Evolutionary conservation across 1,140 invertebrate species (phyloP).

Genomic region (Lordiphosa stackelbergi): DNA sequence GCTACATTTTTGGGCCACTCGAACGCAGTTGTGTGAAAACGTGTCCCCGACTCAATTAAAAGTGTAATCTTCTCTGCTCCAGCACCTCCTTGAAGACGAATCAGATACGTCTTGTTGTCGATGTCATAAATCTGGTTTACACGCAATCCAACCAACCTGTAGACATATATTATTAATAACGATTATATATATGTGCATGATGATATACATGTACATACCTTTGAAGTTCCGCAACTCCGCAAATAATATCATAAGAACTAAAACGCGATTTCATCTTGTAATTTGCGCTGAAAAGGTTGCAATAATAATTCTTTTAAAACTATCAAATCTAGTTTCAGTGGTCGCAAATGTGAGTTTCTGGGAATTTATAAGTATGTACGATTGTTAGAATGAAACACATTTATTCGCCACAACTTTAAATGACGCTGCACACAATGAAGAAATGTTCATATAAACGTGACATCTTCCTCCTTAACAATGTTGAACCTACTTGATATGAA

Average conservation of each 20-base stretch:
- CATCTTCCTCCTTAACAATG: no score
- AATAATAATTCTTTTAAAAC: no score
- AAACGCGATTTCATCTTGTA: conserved; percentile 91
- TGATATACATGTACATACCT: conserved; percentile 78
- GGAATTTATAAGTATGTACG: no score
- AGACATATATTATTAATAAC: background rate
- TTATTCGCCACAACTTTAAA: no score
- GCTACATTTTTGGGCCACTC: conserved; percentile 99
- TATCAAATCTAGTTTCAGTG: no score
- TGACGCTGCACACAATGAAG: no score
- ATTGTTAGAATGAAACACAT: no score
- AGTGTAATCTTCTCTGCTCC: conserved; percentile 89
- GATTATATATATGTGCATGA: no score
- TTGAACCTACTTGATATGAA: no score
- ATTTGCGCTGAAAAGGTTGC: background rate
- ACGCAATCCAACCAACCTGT: conserved; percentile 91
- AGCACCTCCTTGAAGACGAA: conserved; percentile 88
- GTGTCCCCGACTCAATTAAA: conserved; percentile 94
- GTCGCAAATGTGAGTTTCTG: no score
- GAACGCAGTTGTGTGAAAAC: conserved; percentile 96
- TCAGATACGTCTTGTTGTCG: conserved; percentile 97
- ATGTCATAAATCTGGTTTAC: conserved; percentile 99
- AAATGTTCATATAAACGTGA: no score
- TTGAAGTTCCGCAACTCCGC: conserved; percentile 89
- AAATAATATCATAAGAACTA: conserved; percentile 93